Base-by-base conservation (phyloP, 2,797 vertebrate genomes). In the Cuniculus paca region DNA sequence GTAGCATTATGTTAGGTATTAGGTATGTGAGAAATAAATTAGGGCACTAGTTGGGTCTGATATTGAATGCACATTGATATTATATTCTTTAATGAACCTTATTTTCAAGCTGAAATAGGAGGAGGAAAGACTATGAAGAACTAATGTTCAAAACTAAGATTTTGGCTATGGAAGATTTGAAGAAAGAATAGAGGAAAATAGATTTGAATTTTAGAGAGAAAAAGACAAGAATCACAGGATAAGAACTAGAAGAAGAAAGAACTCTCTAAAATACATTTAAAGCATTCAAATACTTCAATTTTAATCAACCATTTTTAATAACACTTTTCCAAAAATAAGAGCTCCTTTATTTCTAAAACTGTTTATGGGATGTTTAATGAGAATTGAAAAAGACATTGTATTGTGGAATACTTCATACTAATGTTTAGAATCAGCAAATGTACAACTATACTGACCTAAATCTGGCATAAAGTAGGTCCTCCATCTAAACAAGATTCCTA, bases 231-330 rank as follows among this genome's bases (percentile, higher is more conserved):
- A 75, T 39, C 13, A 5, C 24, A 16, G 28, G 70, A 2, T 77
- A 26, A 4, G 19, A 94, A 93, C 5, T 48, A 80, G 36, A 79
- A 2, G 34, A 96, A 79, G 42, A 94, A 96, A 79, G 50, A 95
- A 82, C 14, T 84, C 52, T 92, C 80, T 82, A 8, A 93, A 95
- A 84, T 85, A 61, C 68, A 28, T 14, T 94, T 42, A 56, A 12
- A 28, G 0, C 58, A 94, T n/a, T 17, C 31, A 85, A 63, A 92
- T 86, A 48, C 54, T 74, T 95, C 50, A 91, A 83, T 80, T 84
- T 52, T 91, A 95, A 95, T 31, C 54, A 95, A 34, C 60, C 85
- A 85, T 75, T 92, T 87, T 95, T 88, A 86, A 50, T 90, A n/a
- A 75, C 2, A 14, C 86, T 75, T 90, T 45, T 39, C 65, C 19